These are phyloP conservation scores for Homarus gammarus DNA, from an alignment of 2,888 invertebrate species.

Conservation along the genomic window DNA sequence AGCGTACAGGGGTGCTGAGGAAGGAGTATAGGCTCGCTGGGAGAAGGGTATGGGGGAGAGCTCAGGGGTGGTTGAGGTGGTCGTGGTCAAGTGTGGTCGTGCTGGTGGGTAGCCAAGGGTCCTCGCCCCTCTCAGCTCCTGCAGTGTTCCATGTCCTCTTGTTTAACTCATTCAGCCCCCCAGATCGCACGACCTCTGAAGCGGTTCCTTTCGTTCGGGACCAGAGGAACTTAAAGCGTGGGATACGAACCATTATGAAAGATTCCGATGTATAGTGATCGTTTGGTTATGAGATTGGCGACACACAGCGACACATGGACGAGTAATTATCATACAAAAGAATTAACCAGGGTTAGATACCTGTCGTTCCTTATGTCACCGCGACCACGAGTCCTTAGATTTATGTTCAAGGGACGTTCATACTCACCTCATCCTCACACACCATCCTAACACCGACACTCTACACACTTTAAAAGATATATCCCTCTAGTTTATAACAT, in stretches of 20 bases:
- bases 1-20: neutral
- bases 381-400: neutral
- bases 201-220: too few relatives aligned
- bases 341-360: slow-evolving; percentile 24
- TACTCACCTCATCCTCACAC: neutral
- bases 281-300: slow-evolving; percentile 23
- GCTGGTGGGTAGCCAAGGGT: too few relatives aligned
- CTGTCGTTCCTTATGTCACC: slow-evolving; percentile 9
- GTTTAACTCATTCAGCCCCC: too few relatives aligned
- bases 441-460: neutral
- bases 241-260: too few relatives aligned
- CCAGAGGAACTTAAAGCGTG: too few relatives aligned
- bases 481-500: neutral
- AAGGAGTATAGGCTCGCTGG: too few relatives aligned
- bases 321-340: slow-evolving; percentile 50
- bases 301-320: slow-evolving; percentile 27
- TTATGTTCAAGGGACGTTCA: neutral
- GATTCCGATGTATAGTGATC: too few relatives aligned
- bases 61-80: neutral
- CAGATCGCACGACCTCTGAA: too few relatives aligned
- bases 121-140: too few relatives aligned
- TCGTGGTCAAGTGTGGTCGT: neutral
- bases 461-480: neutral
- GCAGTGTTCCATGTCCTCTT: too few relatives aligned
- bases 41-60: neutral